Evolutionary conservation across 2,888 invertebrate species (phyloP).

Genomic region (Tipula helvola): DNA sequence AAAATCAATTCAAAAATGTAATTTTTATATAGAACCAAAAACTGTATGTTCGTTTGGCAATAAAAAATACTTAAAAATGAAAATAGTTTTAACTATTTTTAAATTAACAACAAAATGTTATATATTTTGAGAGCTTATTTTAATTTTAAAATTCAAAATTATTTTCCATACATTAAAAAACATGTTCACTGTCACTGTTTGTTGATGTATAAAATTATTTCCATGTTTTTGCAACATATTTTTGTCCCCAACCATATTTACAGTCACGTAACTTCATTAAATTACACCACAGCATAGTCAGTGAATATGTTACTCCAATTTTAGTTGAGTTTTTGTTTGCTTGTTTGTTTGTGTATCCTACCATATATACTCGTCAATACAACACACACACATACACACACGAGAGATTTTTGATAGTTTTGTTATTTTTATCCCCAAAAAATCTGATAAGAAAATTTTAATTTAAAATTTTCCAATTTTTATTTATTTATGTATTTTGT

Average conservation of each 20-base stretch:
- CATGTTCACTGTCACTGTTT: neutral
- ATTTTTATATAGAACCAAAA: neutral
- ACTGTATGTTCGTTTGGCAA: neutral
- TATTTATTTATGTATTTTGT: no score
- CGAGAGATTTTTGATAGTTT: neutral
- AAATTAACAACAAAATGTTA: neutral
- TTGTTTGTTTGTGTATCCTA: neutral
- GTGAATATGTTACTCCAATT: neutral
- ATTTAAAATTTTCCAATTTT: neutral
- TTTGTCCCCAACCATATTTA: no score
- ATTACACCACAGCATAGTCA: neutral
- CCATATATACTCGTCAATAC: neutral
- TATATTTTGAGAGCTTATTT: neutral
- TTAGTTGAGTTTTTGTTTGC: neutral
- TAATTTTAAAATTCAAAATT: neutral
- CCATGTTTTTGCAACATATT: no score
- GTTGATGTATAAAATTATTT: neutral
- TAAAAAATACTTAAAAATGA: neutral
- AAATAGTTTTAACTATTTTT: neutral
- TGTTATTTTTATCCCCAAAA: neutral
- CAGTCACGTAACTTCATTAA: neutral
- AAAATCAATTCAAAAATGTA: neutral
- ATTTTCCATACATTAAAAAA: neutral
- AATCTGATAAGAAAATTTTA: neutral
- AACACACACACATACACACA: no score